Base-by-base conservation (phyloP, 2,113 vertebrate species). In the Gallinago jamesoni region DNA sequence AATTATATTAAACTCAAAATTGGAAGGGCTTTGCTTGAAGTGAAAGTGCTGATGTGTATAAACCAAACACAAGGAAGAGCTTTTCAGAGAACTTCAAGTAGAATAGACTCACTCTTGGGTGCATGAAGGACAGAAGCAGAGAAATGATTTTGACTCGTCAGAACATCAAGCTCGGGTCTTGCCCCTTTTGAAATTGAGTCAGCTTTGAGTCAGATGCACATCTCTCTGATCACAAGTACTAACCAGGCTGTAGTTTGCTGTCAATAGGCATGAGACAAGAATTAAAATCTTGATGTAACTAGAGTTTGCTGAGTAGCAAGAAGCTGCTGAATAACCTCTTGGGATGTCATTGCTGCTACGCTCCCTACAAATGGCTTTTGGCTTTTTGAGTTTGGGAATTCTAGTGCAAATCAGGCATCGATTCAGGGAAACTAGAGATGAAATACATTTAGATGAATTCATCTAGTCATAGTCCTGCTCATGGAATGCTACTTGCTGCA, bases 141-240 rank as follows among this genome's bases (percentile, higher is more conserved):
- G 60, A 91, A 67, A 11, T 47, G 14, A 24, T 83, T 94, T 87
- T 33, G 60, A 47, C 23, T 78, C 20, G 20, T 68, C 59, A 79
- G 27, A 79, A 62, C 0, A 0, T 53, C n/a, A 60, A 39, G 67
- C 27, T 30, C 41, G 23, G 22, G n/a, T 69, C 66, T 50, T 79
- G 41, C 21, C 43, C 28, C 13, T 84, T 78, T 60, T 84, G 43
- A 68, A 59, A 33, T 1, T 9, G 18, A 3, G 41, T 70, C n/a
- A 59, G 17, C 77, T 89, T 55, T 63, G 37, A 62, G 48, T 66
- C 39, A 41, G 33, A 14, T 33, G 12, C 41, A 17, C 6, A 14
- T 84, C 14, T 73, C 9, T 62, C 70, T 70, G 31, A 57, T 62
- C 73, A 72, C 30, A 60, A 37, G 35, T 24, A 23, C 10, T 80